Base-by-base conservation (phyloP, 2,113 vertebrate genomes). In the Tyto alba region DNA sequence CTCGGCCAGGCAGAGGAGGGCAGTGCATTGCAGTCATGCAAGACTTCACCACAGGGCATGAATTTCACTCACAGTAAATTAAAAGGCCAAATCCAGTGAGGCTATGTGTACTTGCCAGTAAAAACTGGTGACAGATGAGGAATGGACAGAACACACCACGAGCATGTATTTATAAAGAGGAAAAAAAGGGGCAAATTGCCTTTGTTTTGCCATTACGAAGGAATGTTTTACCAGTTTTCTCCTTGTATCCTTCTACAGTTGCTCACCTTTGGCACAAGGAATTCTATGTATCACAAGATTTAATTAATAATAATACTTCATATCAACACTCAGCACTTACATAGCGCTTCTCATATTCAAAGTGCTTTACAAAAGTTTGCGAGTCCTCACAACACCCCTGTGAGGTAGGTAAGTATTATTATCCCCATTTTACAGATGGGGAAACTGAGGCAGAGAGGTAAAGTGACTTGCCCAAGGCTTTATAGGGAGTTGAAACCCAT, bases 301-400 rank as follows among this genome's bases (percentile, higher is more conserved):
- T 69, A 67, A 50, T 76, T 68, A 83, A 88, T 69, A 95, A 73
- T 27, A 96, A 95, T 89, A 97, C 94, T 95, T 89, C 84, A 73
- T 29, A 69, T 68, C 92, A 85, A 91, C 87, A 85, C 96, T 83
- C 92, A 92, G 96, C 96, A 93, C 96, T 92, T 75, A 82, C 80
- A 85, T 27, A 91, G 96, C 77, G 74, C 95, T 80, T 22, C 78
- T 73, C n/a, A 32, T 85, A 90, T 20, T 57, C 96, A 96, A 95
- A 96, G 95, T 96, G 96, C 96, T 97, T 97, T 92, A 94, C 92
- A 93, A 95, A 95, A 92, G 81, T 78, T 57, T 55, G 86, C 56
- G 96, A 85, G 89, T 80, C 96, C 96, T 97, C 96, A 97, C 96
- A 96, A 97, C 95, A 96, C 81, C 96, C 96, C 91, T 97, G 96